Percentiles rank a stretch among this genome's conserved stretches.
Evolutionary conservation across 2,888 invertebrate species (phyloP).

Genomic region (Ectropis crepuscularia): DNA sequence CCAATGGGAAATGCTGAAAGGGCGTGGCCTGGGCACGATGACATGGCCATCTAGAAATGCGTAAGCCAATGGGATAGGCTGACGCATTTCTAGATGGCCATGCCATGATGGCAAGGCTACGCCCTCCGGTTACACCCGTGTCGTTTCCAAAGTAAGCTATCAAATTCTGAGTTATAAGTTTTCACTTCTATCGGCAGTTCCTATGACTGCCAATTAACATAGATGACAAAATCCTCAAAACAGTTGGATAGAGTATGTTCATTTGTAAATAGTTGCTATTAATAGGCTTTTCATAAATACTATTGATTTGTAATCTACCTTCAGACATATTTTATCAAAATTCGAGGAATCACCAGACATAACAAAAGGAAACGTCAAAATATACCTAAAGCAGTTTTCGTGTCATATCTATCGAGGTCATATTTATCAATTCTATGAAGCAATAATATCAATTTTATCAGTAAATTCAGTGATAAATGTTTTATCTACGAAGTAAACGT

Average conservation of each 20-base stretch:
- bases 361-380: constrained; percentile 46
- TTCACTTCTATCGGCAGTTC: too few species aligned
- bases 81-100: too few species aligned
- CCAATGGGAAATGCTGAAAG: too few species aligned
- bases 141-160: too few species aligned
- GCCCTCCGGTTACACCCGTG: too few species aligned
- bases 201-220: too few species aligned
- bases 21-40: too few species aligned
- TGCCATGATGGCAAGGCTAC: too few species aligned
- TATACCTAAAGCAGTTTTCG: constrained; percentile 31
- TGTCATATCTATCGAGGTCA: constrained; percentile 65
- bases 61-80: too few species aligned
- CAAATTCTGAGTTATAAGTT: too few species aligned
- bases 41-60: too few species aligned
- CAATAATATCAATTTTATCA: constrained; percentile 65
- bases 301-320: neutral
- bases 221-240: neutral
- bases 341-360: constrained; percentile 21
- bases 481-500: constrained; percentile 41
- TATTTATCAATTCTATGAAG: constrained; percentile 61
- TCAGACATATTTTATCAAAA: constrained; percentile 7
- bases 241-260: too few species aligned
- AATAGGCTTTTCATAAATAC: neutral
- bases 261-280: neutral
- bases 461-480: constrained; percentile 48